Evolutionary conservation across 2,797 vertebrate species (phyloP), one percentile per base, ranked within the genome.

Genomic region (Sylvia borin): DNA sequence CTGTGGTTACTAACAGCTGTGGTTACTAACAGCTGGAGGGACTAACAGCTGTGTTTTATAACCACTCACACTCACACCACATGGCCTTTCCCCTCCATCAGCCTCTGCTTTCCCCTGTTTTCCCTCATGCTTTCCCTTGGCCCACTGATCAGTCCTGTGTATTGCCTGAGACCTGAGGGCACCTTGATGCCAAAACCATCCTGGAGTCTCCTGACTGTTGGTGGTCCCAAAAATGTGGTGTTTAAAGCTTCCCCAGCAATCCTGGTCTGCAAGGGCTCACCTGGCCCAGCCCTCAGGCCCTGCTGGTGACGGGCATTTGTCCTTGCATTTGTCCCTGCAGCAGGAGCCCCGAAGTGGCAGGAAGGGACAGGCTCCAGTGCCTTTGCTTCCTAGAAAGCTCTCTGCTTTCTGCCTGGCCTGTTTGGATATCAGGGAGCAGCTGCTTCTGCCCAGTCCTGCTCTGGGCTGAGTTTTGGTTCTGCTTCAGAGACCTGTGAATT

Each of bases 131-230:
- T 88, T 78, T 88, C 27, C 36, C 31, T 65, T 20, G 57, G 48
- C n/a, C 13, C 2, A 1, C 6, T 13, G 19, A 48, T 66, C 29
- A 48, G 0, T 32, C 18, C 57, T n/a, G 6, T 25, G 42, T 26
- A 1, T 15, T 68, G 29, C 31, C 48, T 53, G 25, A 32, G 34
- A 42, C 21, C 5, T 20, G 55, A 53, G 58, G 31, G 34, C 43
- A 64, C 34, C 43, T 51, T 48, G 57, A 13, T 53, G 48, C 42
- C 53, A 66, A 21, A 47, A 31, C 47, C 42, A 25, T 79, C 88
- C 67, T 40, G 50, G 10, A 12, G 1, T 42, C 31, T 85, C n/a
- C n/a, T 21, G 22, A 8, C 10, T 29, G 16, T 17, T 77, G 43
- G 17, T 32, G 22, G 32, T 14, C 62, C 25, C 42, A 32, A 3